Conservation (phyloP, 2,797 vertebrate genomes). For the Phalloptychus januarius region DNA sequence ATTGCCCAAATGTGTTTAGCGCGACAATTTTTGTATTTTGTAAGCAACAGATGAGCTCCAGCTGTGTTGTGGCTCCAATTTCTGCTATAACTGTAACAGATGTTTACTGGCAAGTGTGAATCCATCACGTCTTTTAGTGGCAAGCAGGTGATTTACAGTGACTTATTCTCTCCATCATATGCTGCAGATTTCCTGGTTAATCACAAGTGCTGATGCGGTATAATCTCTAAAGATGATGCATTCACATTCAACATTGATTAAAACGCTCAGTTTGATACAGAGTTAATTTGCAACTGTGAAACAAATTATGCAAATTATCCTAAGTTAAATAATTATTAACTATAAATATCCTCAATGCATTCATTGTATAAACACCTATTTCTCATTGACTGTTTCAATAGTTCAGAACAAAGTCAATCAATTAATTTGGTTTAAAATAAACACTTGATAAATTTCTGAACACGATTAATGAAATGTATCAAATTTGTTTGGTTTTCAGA, state of each 20-base stretch:
- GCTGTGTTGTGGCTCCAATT: slow-evolving; percentile 28
- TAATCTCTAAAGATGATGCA: slow-evolving; percentile 21
- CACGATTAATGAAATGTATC: slow-evolving; percentile 33
- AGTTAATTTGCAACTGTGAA: not conserved
- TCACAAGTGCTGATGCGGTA: slow-evolving; percentile 19
- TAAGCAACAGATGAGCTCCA: slow-evolving; percentile 28
- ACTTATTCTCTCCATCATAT: slow-evolving; percentile 21
- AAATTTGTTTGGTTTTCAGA: slow-evolving; percentile 29
- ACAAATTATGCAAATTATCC: not conserved
- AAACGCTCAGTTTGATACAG: not conserved
- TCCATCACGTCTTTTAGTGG: slow-evolving; percentile 29
- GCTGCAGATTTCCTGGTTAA: slow-evolving; percentile 28
- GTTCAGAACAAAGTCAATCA: slow-evolving; percentile 18
- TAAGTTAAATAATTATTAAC: slow-evolving; percentile 37
- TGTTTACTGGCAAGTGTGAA: slow-evolving; percentile 43
- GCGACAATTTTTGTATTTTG: slow-evolving; percentile 10
- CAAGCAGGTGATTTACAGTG: slow-evolving; percentile 39
- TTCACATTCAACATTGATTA: slow-evolving; percentile 21
- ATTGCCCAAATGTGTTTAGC: slow-evolving; percentile 20
- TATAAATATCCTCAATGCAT: slow-evolving; percentile 37
- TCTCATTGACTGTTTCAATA: slow-evolving; percentile 40
- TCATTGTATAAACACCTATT: slow-evolving; percentile 35
- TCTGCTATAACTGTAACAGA: slow-evolving; percentile 36
- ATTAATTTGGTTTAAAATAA: slow-evolving; percentile 36
- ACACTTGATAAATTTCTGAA: slow-evolving; percentile 29